These are phyloP conservation scores for Python bivittatus DNA, from an alignment of 2,113 vertebrate species.

Conservation along the genomic window DNA sequence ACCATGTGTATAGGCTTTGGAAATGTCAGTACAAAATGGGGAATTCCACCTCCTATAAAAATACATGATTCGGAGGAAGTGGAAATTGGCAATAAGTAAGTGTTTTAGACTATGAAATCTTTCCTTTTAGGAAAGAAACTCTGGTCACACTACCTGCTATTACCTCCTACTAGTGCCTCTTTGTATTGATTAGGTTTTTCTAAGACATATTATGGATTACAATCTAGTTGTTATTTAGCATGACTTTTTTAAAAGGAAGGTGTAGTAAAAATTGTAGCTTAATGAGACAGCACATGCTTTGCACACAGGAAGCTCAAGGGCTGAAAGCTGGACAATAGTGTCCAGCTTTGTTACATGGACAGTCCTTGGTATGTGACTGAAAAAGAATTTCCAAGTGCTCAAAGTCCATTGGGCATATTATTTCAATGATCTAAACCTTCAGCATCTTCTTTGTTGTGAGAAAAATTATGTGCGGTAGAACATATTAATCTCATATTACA, in stretches of 20 bases:
- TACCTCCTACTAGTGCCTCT: no score
- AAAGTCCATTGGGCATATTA: background rate
- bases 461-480: background rate
- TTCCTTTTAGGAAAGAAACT: constrained; percentile 34
- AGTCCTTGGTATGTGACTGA: background rate
- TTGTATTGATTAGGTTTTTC: constrained; percentile 11
- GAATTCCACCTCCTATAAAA: background rate
- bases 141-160: background rate
- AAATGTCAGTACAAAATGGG: background rate
- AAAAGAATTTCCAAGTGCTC: background rate
- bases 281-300: background rate
- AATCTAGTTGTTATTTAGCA: background rate
- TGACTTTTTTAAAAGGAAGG: background rate
- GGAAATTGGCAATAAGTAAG: background rate
- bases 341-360: no score
- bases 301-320: background rate
- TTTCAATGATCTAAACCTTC: background rate
- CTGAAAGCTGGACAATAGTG: no score
- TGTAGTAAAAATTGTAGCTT: background rate
- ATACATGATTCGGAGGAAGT: constrained; percentile 10
- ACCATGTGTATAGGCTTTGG: background rate
- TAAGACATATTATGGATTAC: constrained; percentile 13
- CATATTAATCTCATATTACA: background rate
- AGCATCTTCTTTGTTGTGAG: background rate
- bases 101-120: constrained; percentile 23